Evolutionary conservation across 2,888 invertebrate species (phyloP).

Genomic region (Ceraclea dissimilis): DNA sequence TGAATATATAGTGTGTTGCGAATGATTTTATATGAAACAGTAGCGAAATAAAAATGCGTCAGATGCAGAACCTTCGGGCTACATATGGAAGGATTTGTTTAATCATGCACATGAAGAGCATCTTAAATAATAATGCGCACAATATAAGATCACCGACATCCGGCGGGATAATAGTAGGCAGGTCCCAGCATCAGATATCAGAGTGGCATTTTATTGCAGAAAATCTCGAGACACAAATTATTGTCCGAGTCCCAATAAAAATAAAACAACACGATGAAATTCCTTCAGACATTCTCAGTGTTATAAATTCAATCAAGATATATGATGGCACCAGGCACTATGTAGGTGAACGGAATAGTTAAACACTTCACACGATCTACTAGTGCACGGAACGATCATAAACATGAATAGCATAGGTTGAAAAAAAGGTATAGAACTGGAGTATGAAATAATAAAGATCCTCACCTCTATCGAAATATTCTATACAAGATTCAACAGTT

Average conservation of each 20-base stretch:
- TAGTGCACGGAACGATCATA: no score
- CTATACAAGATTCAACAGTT: no score
- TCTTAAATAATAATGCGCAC: neutral
- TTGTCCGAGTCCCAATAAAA: neutral
- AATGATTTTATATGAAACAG: conserved; percentile 1
- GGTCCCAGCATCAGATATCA: neutral
- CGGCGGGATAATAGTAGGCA: neutral
- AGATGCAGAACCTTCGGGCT: neutral
- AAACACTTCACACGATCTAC: no score
- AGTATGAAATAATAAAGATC: no score
- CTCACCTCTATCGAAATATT: no score
- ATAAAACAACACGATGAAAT: neutral
- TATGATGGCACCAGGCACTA: no score
- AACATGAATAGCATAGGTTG: no score
- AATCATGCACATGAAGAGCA: neutral
- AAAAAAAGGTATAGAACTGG: no score
- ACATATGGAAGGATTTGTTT: neutral
- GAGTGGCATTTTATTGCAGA: neutral
- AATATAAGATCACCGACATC: neutral
- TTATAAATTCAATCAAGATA: neutral
- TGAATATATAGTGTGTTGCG: neutral
- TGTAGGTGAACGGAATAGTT: no score
- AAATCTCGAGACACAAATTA: neutral
- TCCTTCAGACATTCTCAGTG: neutral
- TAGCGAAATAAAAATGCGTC: conserved; percentile 2